Evolutionary conservation across 2,888 invertebrate species (phyloP), one percentile per base, ranked within the genome.

Genomic region (Clunio marinus): DNA sequence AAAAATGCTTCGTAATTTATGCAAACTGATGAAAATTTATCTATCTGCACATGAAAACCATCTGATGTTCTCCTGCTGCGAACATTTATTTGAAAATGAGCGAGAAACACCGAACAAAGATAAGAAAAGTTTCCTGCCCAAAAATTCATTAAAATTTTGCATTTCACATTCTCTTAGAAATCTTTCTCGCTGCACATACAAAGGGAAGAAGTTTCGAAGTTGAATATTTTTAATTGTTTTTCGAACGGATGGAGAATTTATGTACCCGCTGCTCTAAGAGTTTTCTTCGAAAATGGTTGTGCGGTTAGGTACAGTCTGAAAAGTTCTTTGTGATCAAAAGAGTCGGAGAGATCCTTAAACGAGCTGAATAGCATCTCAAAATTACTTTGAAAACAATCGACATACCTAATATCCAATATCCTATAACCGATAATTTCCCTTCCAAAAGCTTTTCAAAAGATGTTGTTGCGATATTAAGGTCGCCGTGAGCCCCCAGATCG

Each of bases 21-120:
- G 66, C 66, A 66, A 66, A 66, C 46, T 66, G 66, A 66, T 66
- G 66, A 66, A 66, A 66, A 66, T 51, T 66, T 66, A 66, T 66
- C 66, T 66, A 66, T 66, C 66, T 66, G 66, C 66, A 66, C 66
- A 66, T 66, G 66, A 66, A 66, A 66, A 66, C 66, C 66, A 66
- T 66, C 66, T 66, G 66, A 66, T 66, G 66, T 55, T 63, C 41
- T n/a, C 35, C 66, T 66, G 51, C 66, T 66, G 66, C 46, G 66
- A 46, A 35, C 66, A 55, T 66, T 66, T 66, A 35, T 57, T 22
- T n/a, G 51, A 7, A 51, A 51, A 41, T 41, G 41, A 41, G n/a
- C 13, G 41, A 41, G 15, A 41, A 3, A 41, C 3, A 13, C 3
- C 4, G 41, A 15, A 41, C 13, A 41, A 15, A 41, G 41, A 3